A percentile compares a stretch with the other conserved stretches of the same genome.
Conservation (phyloP, 1,140 invertebrate species). For the Hetaerina americana region DNA sequence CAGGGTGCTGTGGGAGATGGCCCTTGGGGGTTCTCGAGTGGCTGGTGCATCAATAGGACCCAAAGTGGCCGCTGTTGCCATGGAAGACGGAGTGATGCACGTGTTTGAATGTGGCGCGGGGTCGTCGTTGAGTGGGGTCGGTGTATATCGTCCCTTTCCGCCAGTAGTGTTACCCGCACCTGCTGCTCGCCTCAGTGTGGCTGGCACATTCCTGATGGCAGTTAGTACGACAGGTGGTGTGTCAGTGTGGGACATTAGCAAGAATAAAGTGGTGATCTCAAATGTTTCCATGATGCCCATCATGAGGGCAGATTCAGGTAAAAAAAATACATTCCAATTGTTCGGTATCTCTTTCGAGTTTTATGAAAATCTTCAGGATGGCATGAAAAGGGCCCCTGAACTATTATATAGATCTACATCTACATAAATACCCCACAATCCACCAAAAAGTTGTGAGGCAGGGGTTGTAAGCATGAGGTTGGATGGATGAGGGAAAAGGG, state of each 20-base stretch:
- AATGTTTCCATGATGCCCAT: not conserved
- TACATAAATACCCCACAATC: too few species aligned
- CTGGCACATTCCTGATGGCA: not conserved
- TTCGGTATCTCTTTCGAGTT: too few species aligned
- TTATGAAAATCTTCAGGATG: too few species aligned
- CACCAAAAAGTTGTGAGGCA: too few species aligned
- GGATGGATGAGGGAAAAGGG: too few species aligned
- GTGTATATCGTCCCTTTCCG: not conserved
- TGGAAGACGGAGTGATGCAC: not conserved
- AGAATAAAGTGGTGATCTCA: not conserved
- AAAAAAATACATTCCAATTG: too few species aligned
- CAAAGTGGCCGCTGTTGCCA: not conserved
- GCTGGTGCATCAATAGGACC: not conserved
- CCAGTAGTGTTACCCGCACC: not conserved
- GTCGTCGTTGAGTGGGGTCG: not conserved
- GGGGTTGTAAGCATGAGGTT: too few species aligned
- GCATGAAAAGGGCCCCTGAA: too few species aligned
- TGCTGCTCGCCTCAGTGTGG: not conserved
- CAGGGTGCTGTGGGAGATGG: not conserved
- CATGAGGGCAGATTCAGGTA: not conserved
- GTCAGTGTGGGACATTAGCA: not conserved
- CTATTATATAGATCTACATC: too few species aligned
- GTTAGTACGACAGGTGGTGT: not conserved
- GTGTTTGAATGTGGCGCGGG: not conserved
- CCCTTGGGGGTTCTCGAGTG: not conserved